Percentiles rank a stretch among this genome's conserved stretches.
Conservation (phyloP, 1,140 invertebrate species). For the Lucilia sericata region DNA sequence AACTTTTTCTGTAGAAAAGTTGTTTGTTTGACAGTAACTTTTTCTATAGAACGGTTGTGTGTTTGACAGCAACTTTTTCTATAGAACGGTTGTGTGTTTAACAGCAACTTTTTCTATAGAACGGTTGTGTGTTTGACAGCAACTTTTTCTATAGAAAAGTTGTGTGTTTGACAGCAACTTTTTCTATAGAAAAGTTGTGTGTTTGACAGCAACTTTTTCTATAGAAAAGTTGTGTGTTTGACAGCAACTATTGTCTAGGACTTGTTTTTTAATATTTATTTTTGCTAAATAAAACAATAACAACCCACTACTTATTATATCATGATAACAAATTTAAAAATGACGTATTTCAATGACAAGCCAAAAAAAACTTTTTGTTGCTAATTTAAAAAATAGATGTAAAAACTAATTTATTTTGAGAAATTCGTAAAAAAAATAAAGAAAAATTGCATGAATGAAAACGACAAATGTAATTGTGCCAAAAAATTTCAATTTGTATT, state of each 20-base stretch:
- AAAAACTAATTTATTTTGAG: neutral
- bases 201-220: too few relatives aligned
- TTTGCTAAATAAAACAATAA: neutral
- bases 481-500: neutral
- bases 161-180: too few relatives aligned
- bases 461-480: neutral
- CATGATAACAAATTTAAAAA: slow-evolving; percentile 5
- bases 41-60: too few relatives aligned
- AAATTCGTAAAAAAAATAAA: neutral
- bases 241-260: neutral
- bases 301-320: neutral
- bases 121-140: too few relatives aligned
- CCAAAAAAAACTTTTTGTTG: neutral
- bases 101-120: too few relatives aligned
- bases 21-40: too few relatives aligned
- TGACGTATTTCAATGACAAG: neutral
- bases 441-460: neutral
- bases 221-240: too few relatives aligned
- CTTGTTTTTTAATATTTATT: neutral
- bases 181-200: too few relatives aligned
- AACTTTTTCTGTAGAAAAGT: too few relatives aligned
- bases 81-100: too few relatives aligned
- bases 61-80: too few relatives aligned
- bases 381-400: neutral
- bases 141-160: too few relatives aligned